Conservation (phyloP, 2,113 vertebrate species). For the Cyprinodon tularosa region DNA sequence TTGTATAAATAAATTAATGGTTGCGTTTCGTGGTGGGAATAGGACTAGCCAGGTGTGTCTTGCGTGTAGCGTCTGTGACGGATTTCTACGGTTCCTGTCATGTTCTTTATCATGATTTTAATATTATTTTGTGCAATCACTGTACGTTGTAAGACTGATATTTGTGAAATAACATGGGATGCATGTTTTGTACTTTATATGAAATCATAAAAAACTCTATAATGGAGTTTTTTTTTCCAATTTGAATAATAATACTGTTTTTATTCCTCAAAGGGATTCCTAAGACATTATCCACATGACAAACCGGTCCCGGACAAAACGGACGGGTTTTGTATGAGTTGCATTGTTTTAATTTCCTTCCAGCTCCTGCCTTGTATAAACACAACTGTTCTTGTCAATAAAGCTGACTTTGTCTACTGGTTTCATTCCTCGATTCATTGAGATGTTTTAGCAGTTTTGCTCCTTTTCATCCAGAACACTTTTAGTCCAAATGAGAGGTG, state of each 20-base stretch:
- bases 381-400: conserved; percentile 76
- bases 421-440: neutral
- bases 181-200: conserved; percentile 76
- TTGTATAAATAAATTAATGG: conserved; percentile 61
- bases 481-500: too few relatives aligned
- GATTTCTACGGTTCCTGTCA: conserved; percentile 66
- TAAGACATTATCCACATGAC: conserved; percentile 30
- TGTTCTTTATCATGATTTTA: conserved; percentile 47
- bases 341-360: conserved; percentile 64
- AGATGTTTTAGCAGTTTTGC: neutral
- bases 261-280: conserved; percentile 54
- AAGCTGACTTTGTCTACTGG: conserved; percentile 72
- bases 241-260: conserved; percentile 51
- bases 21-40: conserved; percentile 64
- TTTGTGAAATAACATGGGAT: conserved; percentile 71
- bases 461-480: too few relatives aligned
- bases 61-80: conserved; percentile 68
- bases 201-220: conserved; percentile 46
- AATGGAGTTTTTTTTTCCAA: conserved; percentile 40
- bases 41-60: conserved; percentile 70
- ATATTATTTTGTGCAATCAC: conserved; percentile 62
- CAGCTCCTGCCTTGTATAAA: conserved; percentile 73
- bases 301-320: conserved; percentile 30
- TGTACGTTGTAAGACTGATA: conserved; percentile 66
- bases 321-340: conserved; percentile 60